These are phyloP conservation scores for Rotaria socialis DNA, from an alignment of 2,888 invertebrate species.

Conservation along the genomic window DNA sequence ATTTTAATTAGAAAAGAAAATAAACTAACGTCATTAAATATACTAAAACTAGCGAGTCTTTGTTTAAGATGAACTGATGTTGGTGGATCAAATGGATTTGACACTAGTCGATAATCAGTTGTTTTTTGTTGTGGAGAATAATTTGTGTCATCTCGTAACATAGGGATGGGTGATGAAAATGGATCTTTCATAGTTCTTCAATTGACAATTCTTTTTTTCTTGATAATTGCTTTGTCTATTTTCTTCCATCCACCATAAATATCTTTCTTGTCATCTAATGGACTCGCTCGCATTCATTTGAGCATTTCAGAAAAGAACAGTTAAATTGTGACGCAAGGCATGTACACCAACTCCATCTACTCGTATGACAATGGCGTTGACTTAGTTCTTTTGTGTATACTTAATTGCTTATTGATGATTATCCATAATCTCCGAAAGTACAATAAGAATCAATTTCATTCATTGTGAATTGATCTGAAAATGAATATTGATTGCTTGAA, in stretches of 20 bases:
- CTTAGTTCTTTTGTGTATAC: no score
- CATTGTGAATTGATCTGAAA: no score
- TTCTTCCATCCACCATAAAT: conserved; percentile 6
- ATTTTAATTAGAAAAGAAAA: not conserved
- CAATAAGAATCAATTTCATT: no score
- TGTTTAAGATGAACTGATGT: conserved; percentile 21
- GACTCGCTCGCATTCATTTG: not conserved
- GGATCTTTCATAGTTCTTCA: not conserved
- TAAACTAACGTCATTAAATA: not conserved
- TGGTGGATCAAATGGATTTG: conserved; percentile 35
- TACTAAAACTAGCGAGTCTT: conserved; percentile 19
- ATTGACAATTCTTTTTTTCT: not conserved
- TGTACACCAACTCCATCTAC: conserved; percentile 1
- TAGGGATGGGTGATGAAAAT: not conserved
- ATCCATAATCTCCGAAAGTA: no score
- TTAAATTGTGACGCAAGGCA: not conserved
- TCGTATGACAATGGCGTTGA: not conserved
- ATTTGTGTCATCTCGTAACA: not conserved
- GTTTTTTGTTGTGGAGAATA: not conserved
- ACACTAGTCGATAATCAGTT: not conserved
- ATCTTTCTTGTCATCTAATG: conserved; percentile 25
- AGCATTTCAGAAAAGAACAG: not conserved
- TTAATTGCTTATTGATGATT: no score
- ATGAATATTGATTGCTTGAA: no score
- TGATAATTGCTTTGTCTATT: not conserved